phyloP scores from a whole-genome alignment of 2,888 invertebrate genomes.

The Brassicogethes aeneus region DNA sequence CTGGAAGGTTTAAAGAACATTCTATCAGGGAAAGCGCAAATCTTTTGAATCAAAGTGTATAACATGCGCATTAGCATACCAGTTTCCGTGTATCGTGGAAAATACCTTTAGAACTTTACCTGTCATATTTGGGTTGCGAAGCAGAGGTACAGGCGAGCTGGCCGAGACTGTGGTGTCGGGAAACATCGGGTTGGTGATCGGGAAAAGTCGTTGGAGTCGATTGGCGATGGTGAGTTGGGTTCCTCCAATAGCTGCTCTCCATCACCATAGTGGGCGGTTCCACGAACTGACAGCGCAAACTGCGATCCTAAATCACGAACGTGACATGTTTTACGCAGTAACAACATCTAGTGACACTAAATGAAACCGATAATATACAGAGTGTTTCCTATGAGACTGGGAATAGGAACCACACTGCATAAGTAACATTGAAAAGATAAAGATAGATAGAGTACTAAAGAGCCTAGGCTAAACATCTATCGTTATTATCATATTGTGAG shows the following conservation, averaged over 20 bases:
- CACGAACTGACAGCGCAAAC: constrained; percentile 38
- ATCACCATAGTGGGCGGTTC: constrained; percentile 42
- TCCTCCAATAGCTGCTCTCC: constrained; percentile 42
- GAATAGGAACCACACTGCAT: constrained; percentile 1
- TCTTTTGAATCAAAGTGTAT: no score
- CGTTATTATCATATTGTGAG: no score
- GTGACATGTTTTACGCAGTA: constrained; percentile 3
- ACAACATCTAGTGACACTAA: not conserved
- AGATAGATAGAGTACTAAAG: no score
- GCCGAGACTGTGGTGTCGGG: constrained; percentile 40
- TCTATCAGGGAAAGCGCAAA: no score
- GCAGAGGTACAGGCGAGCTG: constrained; percentile 38
- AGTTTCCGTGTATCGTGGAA: no score
- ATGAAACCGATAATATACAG: no score
- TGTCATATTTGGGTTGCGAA: constrained; percentile 39
- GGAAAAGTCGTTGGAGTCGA: constrained; percentile 41
- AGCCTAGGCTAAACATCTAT: no score
- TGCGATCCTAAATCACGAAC: constrained; percentile 36
- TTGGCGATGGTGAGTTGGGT: constrained; percentile 39
- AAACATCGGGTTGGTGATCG: constrained; percentile 39
- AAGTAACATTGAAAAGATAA: constrained; percentile 7
- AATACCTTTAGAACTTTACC: constrained; percentile 29
- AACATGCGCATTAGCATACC: no score
- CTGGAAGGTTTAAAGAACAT: no score
- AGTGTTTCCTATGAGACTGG: not conserved